Percentiles rank a stretch among this genome's conserved stretches.
phyloP scores from a whole-genome alignment of 2,797 vertebrate species.

The Pseudomugil gertrudae region DNA sequence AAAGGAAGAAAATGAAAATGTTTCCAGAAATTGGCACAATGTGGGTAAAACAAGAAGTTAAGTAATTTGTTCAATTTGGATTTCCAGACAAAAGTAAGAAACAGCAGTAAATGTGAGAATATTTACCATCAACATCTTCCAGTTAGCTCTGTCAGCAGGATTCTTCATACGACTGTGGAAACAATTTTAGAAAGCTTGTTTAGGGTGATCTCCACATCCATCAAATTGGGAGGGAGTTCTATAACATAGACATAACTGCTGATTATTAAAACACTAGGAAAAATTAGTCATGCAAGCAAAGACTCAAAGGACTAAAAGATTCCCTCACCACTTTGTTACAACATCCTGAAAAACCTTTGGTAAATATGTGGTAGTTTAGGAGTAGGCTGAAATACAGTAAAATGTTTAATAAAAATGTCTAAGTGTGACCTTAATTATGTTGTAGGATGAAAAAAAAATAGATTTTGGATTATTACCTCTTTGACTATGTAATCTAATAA shows the following conservation, averaged over 20 bases:
- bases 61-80: neutral
- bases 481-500: conserved; percentile 98
- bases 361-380: conserved; percentile 93
- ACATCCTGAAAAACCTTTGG: conserved; percentile 96
- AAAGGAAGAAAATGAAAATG: neutral
- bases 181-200: conserved; percentile 16
- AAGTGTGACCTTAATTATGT: neutral
- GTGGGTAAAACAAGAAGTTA: neutral
- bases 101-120: neutral
- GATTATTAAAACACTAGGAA: conserved; percentile 19
- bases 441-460: neutral
- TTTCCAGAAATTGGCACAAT: neutral
- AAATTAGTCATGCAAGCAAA: neutral
- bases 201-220: neutral
- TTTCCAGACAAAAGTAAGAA: neutral
- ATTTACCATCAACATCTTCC: conserved; percentile 96
- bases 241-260: neutral
- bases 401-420: neutral
- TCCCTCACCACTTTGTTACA: conserved; percentile 89
- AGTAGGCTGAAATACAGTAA: conserved; percentile 83
- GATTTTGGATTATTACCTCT: conserved; percentile 83
- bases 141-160: conserved; percentile 94
- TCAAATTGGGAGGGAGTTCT: neutral
- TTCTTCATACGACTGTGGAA: conserved; percentile 93
- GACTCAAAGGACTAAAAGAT: conserved; percentile 84